Conservation (phyloP, 2,888 invertebrate genomes). For the Pegoplata infirma region DNA sequence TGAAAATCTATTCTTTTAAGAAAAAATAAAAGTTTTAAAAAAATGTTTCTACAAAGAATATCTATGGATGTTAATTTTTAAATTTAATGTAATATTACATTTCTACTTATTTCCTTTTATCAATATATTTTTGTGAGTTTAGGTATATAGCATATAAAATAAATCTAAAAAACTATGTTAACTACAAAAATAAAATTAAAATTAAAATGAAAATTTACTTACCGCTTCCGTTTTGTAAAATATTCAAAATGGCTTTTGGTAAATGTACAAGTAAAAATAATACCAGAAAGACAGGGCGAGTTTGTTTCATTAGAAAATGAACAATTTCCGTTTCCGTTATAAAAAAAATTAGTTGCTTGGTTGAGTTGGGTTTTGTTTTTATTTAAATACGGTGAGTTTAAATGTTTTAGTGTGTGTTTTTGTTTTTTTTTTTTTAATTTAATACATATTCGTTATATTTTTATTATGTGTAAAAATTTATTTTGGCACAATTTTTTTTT, state of each 20-base stretch:
- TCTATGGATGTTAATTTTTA: too few species aligned
- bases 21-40: too few species aligned
- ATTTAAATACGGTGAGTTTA: neutral
- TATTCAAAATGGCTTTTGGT: slow-evolving; percentile 5
- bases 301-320: neutral
- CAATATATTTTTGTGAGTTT: too few species aligned
- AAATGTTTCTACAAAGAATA: too few species aligned
- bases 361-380: neutral
- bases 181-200: slow-evolving; percentile 13
- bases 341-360: slow-evolving; percentile 25
- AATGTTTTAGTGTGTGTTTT: too few species aligned
- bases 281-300: neutral
- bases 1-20: too few species aligned
- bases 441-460: neutral
- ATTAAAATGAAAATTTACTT: slow-evolving; percentile 43
- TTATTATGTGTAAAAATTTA: neutral
- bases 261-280: too few species aligned
- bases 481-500: slow-evolving; percentile 13
- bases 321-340: slow-evolving; percentile 43
- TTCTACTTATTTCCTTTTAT: too few species aligned
- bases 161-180: neutral
- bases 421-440: too few species aligned
- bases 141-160: too few species aligned
- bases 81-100: too few species aligned
- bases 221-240: slow-evolving; percentile 48